Evolutionary conservation across 2,113 vertebrate genomes (phyloP).

Genomic region (Cephalopterus ornatus): DNA sequence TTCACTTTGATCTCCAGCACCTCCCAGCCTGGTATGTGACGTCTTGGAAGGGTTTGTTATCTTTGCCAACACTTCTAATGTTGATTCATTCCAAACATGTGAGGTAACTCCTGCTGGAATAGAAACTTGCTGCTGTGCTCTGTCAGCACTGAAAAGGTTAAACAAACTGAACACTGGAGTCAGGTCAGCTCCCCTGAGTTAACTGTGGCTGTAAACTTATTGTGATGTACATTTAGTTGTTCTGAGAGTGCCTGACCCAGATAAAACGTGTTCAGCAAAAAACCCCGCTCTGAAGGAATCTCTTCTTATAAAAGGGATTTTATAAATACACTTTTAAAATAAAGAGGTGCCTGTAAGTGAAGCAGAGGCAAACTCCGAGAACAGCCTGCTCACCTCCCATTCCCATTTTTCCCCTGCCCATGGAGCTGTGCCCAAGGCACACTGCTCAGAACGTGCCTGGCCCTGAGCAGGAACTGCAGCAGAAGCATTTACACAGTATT

Average conservation of each 20-base stretch:
- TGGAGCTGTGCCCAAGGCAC: background rate
- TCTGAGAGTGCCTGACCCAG: background rate
- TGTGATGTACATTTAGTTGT: background rate
- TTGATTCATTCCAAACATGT: background rate
- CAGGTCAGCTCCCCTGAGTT: background rate
- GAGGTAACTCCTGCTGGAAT: background rate
- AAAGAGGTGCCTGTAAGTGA: background rate
- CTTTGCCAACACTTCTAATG: background rate
- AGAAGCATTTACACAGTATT: background rate
- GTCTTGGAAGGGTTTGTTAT: background rate
- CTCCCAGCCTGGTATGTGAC: background rate
- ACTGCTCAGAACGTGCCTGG: background rate
- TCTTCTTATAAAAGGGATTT: background rate
- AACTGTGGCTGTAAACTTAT: background rate
- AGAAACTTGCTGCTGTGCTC: background rate
- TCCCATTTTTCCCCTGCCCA: background rate
- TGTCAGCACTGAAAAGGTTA: slow-evolving; percentile 10
- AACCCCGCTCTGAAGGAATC: background rate
- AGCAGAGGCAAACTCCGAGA: background rate
- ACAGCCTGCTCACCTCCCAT: background rate
- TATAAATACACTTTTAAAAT: background rate
- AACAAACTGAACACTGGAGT: background rate
- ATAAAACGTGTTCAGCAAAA: background rate
- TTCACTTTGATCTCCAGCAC: background rate
- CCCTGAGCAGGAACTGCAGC: background rate